Conservation (phyloP, 37 sponge, comb jelly and placozoan species). For the Cladorhizidae sp. region DNA sequence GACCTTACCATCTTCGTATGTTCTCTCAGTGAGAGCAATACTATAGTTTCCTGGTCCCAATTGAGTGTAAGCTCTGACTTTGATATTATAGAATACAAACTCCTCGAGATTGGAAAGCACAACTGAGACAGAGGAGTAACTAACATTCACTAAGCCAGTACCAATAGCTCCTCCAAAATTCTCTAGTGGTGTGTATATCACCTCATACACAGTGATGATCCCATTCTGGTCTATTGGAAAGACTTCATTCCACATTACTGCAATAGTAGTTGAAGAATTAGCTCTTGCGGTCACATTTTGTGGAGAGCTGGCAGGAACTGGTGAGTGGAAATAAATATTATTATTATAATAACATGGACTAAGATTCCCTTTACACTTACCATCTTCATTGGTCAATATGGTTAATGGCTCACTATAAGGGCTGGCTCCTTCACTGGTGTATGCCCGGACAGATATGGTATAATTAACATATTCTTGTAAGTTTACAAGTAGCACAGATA, state of each 20-base stretch:
- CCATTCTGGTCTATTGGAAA: conserved; percentile 32
- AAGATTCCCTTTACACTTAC: no score
- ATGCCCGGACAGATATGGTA: no score
- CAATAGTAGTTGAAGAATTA: conserved; percentile 1
- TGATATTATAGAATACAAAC: conserved; percentile 25
- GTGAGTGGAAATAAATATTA: no score
- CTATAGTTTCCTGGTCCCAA: conserved; percentile 21
- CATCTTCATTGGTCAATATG: conserved; percentile 12
- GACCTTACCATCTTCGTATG: conserved; percentile 36
- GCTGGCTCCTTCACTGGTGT: no score
- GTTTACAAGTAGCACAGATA: no score
- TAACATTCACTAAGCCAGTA: not conserved
- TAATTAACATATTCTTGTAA: no score
- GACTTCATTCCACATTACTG: conserved; percentile 18
- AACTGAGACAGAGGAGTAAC: not conserved
- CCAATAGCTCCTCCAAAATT: conserved; percentile 5
- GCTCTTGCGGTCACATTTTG: no score
- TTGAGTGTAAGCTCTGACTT: conserved; percentile 28
- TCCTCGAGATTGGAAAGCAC: conserved; percentile 7
- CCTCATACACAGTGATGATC: conserved; percentile 39
- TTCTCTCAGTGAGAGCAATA: not conserved
- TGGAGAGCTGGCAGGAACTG: no score
- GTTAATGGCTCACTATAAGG: conserved; percentile 5
- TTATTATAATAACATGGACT: no score
- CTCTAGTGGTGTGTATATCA: conserved; percentile 17